Percentiles rank a stretch among this genome's conserved stretches.
Evolutionary conservation across 2,888 invertebrate species (phyloP).

Genomic region (Athripsodes cinereus): DNA sequence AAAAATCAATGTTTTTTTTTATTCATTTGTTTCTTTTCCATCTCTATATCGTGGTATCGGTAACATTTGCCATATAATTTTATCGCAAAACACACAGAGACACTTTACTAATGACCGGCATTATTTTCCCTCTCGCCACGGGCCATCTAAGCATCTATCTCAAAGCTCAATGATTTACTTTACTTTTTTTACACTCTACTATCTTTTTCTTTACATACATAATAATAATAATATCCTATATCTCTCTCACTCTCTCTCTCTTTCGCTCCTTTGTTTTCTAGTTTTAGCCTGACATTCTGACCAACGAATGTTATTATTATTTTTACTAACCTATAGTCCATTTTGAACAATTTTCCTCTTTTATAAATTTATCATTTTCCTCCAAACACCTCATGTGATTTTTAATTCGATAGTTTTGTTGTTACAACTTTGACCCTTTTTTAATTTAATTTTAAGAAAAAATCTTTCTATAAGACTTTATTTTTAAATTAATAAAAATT

Average conservation of each 20-base stretch:
- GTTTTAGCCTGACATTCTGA: background rate
- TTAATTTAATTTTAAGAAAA: too few species aligned
- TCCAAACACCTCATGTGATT: too few species aligned
- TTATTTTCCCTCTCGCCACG: slow-evolving; percentile 23
- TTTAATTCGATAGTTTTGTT: too few species aligned
- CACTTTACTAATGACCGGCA: slow-evolving; percentile 28
- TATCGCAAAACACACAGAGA: slow-evolving; percentile 28
- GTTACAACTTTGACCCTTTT: too few species aligned
- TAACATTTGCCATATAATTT: slow-evolving; percentile 21
- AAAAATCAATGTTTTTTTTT: too few species aligned
- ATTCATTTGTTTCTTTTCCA: too few species aligned
- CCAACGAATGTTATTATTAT: slow-evolving; percentile 4
- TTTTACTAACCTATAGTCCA: background rate
- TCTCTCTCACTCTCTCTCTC: background rate
- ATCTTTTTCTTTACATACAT: too few species aligned
- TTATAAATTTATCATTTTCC: too few species aligned
- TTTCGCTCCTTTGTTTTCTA: background rate
- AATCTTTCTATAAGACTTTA: too few species aligned
- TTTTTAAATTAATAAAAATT: too few species aligned
- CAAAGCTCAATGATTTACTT: slow-evolving; percentile 26
- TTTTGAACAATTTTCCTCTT: too few species aligned
- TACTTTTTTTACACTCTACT: slow-evolving; percentile 22
- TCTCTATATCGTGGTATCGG: slow-evolving; percentile 14
- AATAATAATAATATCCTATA: background rate
- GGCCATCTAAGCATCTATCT: slow-evolving; percentile 20